Evolutionary conservation across 2,113 vertebrate species (phyloP), one percentile per base, ranked within the genome.

Genomic region (Zingel zingel): DNA sequence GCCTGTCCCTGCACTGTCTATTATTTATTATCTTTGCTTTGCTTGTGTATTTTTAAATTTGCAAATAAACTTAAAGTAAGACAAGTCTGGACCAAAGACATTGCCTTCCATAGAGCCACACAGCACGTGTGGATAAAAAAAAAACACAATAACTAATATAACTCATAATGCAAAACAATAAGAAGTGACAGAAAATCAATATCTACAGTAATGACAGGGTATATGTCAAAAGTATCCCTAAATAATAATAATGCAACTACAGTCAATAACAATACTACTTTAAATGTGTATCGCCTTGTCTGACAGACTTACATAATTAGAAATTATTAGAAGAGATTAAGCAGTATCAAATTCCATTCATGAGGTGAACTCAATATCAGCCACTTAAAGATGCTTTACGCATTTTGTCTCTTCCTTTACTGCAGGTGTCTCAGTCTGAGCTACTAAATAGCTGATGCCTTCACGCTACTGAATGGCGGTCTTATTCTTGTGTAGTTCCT

Each of bases 401-500:
- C 77, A 83, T 87, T 69, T 79, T 57, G 33, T 88, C n/a, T 86
- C 65, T 74, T 81, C 70, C 74, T 81, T 77, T 62, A 23, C 80
- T 83, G 80, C 84, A 91, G 81, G 77, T 88, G 86, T 82, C 74
- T 78, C 19, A 0, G 79, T 48, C 30, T 47, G 74, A 73, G 67
- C 76, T 63, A 63, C 69, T 82, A 79, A 82, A 87, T 53, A 72
- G 70, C 85, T 65, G 64, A 78, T 73, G 64, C 74, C n/a, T 74
- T 72, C 15, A n/a, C 10, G 16, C 16, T 23, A 54, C 84, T 90
- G 81, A 89, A 87, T 82, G 81, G 47, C 82, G 72, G 79, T 87
- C 71, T 90, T 83, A 82, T 84, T 84, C 73, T 74, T 63, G 74
- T 76, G 43, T 68, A 76, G 74, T 78, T 86, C 16, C 59, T 81